These are phyloP conservation scores for Megaceryle maxima DNA, from an alignment of 2,113 vertebrate genomes.

Conservation along the genomic window DNA sequence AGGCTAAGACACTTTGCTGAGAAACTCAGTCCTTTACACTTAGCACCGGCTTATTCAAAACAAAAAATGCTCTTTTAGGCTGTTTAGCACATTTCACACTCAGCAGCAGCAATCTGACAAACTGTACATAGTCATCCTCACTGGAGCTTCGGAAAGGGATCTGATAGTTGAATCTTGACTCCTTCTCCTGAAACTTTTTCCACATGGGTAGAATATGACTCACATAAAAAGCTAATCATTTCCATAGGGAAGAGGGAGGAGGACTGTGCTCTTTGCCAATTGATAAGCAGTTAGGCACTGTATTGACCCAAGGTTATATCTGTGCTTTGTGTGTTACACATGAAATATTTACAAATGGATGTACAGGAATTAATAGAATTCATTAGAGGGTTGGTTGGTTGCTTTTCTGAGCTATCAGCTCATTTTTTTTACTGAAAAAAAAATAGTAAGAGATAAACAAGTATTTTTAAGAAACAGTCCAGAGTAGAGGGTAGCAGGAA, in stretches of 20 bases:
- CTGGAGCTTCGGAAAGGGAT: neutral
- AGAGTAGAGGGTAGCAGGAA: neutral
- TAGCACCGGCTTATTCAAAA: neutral
- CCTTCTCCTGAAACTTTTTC: neutral
- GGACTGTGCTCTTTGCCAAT: neutral
- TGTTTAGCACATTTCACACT: neutral
- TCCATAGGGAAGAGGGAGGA: neutral
- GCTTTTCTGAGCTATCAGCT: neutral
- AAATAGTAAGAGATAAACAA: neutral
- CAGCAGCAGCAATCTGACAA: neutral
- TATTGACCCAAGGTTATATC: neutral
- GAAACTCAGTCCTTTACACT: neutral
- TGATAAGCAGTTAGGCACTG: neutral
- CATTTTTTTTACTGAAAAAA: neutral
- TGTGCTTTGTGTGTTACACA: neutral
- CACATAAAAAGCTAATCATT: neutral
- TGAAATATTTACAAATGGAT: neutral
- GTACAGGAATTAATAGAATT: neutral
- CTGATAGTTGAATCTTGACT: neutral
- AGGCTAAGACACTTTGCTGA: neutral
- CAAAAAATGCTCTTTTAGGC: neutral
- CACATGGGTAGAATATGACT: neutral
- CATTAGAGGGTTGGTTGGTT: neutral
- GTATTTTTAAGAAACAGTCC: neutral
- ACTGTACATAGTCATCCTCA: neutral